A percentile compares a stretch with the other conserved stretches of the same genome.
Evolutionary conservation across 2,888 invertebrate species (phyloP).

Genomic region (Quadroppia sp.): DNA sequence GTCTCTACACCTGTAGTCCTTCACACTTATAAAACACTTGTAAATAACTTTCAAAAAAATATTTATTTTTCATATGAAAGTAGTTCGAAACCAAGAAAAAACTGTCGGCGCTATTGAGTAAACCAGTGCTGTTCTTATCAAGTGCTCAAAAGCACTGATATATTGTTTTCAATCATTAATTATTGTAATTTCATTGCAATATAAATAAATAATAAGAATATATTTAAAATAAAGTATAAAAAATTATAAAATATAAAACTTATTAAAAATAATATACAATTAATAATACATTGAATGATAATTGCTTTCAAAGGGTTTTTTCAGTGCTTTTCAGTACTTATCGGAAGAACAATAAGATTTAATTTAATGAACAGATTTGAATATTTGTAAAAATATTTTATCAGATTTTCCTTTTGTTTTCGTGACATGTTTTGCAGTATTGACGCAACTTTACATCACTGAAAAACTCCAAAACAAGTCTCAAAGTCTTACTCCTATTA

Average conservation of each 20-base stretch:
- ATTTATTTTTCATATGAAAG: neutral
- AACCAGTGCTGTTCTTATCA: too few species aligned
- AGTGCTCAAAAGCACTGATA: too few species aligned
- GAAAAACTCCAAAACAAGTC: neutral
- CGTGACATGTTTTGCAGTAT: conserved; percentile 19
- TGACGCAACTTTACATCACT: conserved; percentile 12
- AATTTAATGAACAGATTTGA: conserved; percentile 13
- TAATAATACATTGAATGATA: too few species aligned
- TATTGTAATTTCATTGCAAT: too few species aligned
- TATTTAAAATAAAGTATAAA: too few species aligned
- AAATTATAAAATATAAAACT: too few species aligned
- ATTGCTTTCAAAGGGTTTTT: neutral
- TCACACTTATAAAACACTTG: neutral
- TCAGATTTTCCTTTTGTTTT: conserved; percentile 33
- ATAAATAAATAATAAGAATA: too few species aligned
- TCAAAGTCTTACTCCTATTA: neutral
- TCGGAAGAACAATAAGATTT: neutral
- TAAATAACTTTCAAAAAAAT: neutral
- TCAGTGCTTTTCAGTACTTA: neutral
- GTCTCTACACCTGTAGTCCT: neutral
- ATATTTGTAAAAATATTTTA: conserved; percentile 5
- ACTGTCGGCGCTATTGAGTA: too few species aligned
- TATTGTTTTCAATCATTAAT: too few species aligned
- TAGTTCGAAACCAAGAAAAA: too few species aligned
- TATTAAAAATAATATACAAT: too few species aligned